These are phyloP conservation scores for Rhynchotus rufescens DNA, from an alignment of 2,797 vertebrate species.

Conservation along the genomic window DNA sequence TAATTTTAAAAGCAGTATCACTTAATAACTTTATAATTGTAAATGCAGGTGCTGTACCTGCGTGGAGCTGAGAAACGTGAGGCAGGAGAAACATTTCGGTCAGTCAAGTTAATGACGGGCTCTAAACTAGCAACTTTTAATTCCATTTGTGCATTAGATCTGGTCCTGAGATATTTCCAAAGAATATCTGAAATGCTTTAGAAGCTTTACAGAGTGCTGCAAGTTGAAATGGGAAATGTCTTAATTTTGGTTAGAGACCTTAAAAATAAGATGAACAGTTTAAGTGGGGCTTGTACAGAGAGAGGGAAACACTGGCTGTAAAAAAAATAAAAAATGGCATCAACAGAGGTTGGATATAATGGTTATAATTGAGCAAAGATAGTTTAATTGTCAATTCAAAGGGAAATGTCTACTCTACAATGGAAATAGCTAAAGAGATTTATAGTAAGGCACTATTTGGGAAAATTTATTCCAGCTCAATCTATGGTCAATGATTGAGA, in stretches of 20 bases:
- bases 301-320: constrained; percentile 5
- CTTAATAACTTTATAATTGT: constrained; percentile 11
- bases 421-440: constrained; percentile 32
- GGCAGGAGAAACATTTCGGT: background rate
- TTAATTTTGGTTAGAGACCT: constrained; percentile 53
- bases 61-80: background rate
- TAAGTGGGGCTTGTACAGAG: background rate
- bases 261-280: constrained; percentile 34
- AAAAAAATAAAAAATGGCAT: constrained; percentile 5
- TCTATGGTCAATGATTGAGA: background rate
- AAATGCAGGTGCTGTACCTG: constrained; percentile 43
- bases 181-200: constrained; percentile 19
- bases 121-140: background rate
- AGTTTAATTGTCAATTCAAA: constrained; percentile 32
- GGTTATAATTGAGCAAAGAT: background rate
- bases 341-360: constrained; percentile 33
- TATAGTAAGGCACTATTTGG: constrained; percentile 17
- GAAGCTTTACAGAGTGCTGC: constrained; percentile 37
- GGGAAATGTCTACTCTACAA: constrained; percentile 5
- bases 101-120: background rate
- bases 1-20: background rate
- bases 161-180: constrained; percentile 22
- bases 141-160: constrained; percentile 17
- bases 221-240: constrained; percentile 31
- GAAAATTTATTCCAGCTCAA: background rate